Conservation (phyloP, 2,113 vertebrate genomes). For the pig (Sus scrofa) region T2T-Sscrofa CM000824.6:139487501-139488000, state of each 20-base stretch:
- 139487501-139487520: background rate
- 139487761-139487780: background rate
- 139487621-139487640: background rate
- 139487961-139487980: constrained; percentile 36
- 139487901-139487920: background rate
- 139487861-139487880: background rate
- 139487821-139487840: background rate
- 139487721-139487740: background rate
- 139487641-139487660: background rate
- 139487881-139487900: background rate
- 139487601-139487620: background rate
- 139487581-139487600: background rate
- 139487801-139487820: background rate
- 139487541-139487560: background rate
- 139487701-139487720: background rate
- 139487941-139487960: background rate
- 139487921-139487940: background rate
- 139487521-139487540: background rate
- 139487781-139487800: background rate
- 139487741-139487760: background rate
- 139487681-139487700: background rate
- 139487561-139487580: background rate
- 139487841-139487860: background rate
- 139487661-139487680: background rate
- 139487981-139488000: constrained; percentile 48